Evolutionary conservation across 2,888 invertebrate species (phyloP).

Genomic region (Thymelicus lineola): DNA sequence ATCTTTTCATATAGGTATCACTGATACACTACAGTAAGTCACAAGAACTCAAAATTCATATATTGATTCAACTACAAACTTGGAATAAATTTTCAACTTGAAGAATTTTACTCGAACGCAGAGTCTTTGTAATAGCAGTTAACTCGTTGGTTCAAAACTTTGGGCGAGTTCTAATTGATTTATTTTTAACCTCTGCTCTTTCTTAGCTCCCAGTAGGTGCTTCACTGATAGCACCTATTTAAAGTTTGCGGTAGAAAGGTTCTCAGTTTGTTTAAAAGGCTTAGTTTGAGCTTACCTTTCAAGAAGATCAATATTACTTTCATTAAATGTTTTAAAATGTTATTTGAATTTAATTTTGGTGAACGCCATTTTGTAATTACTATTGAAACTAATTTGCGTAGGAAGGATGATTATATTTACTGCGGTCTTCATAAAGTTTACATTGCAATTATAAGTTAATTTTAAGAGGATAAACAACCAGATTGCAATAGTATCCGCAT

Average conservation of each 20-base stretch:
- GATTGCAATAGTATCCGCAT: too few species aligned
- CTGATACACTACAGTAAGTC: too few species aligned
- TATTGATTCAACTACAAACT: slow-evolving; percentile 26
- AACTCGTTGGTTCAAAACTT: slow-evolving; percentile 44
- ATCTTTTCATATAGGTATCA: too few species aligned
- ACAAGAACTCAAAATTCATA: slow-evolving; percentile 16
- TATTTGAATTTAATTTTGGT: neutral
- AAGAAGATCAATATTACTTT: neutral
- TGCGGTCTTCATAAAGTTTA: too few species aligned
- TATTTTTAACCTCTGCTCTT: slow-evolving; percentile 34
- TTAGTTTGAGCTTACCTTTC: slow-evolving; percentile 13
- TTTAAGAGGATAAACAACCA: too few species aligned
- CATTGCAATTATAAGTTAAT: too few species aligned
- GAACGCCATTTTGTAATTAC: too few species aligned
- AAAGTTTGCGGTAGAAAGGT: slow-evolving; percentile 7
- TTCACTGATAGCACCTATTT: slow-evolving; percentile 19
- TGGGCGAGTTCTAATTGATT: slow-evolving; percentile 42
- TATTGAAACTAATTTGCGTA: too few species aligned
- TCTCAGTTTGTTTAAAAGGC: slow-evolving; percentile 11
- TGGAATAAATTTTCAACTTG: slow-evolving; percentile 40
- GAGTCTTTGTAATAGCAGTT: slow-evolving; percentile 46
- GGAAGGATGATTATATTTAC: too few species aligned
- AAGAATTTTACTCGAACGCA: slow-evolving; percentile 49
- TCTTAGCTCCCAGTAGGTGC: neutral
- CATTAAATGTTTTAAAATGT: neutral